phyloP scores from a whole-genome alignment of 1,140 invertebrate genomes.

The Plectus sambesii region DNA sequence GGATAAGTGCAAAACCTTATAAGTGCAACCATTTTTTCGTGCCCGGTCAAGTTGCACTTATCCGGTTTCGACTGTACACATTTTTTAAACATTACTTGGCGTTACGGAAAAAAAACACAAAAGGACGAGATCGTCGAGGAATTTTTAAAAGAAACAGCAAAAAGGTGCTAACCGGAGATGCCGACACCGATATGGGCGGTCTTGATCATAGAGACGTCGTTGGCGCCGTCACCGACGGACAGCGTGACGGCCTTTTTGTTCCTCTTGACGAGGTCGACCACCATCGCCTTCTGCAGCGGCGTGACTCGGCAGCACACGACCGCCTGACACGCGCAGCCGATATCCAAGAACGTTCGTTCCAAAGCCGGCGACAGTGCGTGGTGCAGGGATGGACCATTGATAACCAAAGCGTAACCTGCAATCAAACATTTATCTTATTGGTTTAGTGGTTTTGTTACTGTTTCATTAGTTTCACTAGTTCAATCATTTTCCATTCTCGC shows the following conservation, averaged over 20 bases:
- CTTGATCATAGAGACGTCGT: constrained; percentile 99
- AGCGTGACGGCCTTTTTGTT: constrained; percentile 84
- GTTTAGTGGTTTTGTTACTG: too few species aligned
- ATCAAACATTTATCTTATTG: too few species aligned
- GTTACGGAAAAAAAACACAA: constrained; percentile 63
- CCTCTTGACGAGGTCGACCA: constrained; percentile 89
- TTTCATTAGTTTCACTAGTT: too few species aligned
- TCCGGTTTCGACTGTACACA: too few species aligned
- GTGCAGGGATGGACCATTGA: constrained; percentile 89
- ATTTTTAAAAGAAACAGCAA: background rate
- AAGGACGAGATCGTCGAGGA: constrained; percentile 90
- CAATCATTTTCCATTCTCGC: too few species aligned
- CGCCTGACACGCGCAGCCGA: constrained; percentile 54
- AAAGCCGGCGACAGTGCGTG: constrained; percentile 80
- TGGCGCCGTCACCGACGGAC: constrained; percentile 92
- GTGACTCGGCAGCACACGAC: constrained; percentile 98
- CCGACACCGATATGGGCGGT: constrained; percentile 88
- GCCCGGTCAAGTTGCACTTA: too few species aligned
- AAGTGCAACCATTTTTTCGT: too few species aligned
- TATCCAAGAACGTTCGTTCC: constrained; percentile 65
- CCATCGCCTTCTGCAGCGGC: constrained; percentile 90
- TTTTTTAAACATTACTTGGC: too few species aligned
- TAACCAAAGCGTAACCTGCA: constrained; percentile 80
- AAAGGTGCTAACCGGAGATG: constrained; percentile 32
- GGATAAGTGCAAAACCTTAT: too few species aligned